phyloP scores from a whole-genome alignment of 2,797 vertebrate genomes.

The Pantherophis vulpinus region DNA sequence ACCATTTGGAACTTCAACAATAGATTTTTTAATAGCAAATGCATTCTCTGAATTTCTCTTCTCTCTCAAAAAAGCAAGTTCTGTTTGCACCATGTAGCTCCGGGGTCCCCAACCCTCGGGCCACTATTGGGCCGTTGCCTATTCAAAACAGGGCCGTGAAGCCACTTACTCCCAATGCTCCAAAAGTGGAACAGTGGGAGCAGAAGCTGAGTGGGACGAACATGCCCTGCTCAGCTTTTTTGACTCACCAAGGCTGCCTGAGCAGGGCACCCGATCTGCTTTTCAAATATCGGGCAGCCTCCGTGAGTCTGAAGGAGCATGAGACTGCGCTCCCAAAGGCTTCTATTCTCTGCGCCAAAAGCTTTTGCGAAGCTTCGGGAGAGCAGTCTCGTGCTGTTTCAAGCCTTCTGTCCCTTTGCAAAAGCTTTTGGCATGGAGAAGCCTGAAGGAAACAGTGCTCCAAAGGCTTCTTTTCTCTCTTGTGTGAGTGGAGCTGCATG shows the following conservation, averaged over 20 bases:
- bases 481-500: background rate
- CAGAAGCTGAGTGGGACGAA: background rate
- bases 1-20: background rate
- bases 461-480: background rate
- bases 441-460: background rate
- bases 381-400: background rate
- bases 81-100: background rate
- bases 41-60: background rate
- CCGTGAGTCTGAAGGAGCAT: background rate
- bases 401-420: background rate
- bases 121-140: background rate
- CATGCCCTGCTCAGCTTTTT: background rate
- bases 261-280: background rate
- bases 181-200: background rate
- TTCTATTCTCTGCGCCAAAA: background rate
- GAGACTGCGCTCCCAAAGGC: background rate
- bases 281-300: background rate
- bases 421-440: background rate
- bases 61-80: background rate
- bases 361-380: background rate
- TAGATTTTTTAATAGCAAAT: background rate
- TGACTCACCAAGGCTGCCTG: background rate
- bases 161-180: background rate
- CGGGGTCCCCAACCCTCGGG: too few relatives aligned
- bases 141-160: background rate